phyloP scores from a whole-genome alignment of 1,140 invertebrate genomes.

The Drosophila ironensis region DNA sequence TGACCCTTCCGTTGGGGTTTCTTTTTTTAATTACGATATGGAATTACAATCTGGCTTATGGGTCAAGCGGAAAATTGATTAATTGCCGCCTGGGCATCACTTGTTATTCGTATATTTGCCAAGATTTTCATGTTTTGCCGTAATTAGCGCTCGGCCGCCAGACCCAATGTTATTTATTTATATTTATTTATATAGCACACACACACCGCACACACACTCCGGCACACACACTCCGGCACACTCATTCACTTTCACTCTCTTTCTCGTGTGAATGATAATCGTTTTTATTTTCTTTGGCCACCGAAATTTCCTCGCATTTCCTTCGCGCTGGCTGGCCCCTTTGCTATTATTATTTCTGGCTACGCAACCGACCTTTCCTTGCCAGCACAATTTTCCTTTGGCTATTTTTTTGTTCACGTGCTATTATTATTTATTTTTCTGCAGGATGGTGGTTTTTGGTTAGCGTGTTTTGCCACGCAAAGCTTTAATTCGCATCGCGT shows the following conservation, averaged over 20 bases:
- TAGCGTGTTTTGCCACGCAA: conserved; percentile 74
- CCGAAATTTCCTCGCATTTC: conserved; percentile 22
- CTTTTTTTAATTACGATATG: conserved; percentile 58
- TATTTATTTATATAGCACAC: conserved; percentile 16
- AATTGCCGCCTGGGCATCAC: conserved; percentile 54
- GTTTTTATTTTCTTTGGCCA: conserved; percentile 48
- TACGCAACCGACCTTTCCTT: conserved; percentile 5
- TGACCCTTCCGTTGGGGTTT: not conserved
- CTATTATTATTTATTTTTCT: conserved; percentile 15
- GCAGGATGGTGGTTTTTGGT: conserved; percentile 25
- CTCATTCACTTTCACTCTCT: conserved; percentile 27
- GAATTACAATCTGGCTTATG: conserved; percentile 53
- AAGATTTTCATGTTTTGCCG: conserved; percentile 78
- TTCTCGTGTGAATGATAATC: conserved; percentile 59
- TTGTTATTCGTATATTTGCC: conserved; percentile 16
- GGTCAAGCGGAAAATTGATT: conserved; percentile 79
- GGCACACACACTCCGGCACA: not conserved
- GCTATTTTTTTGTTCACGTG: conserved; percentile 30
- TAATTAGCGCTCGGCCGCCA: conserved; percentile 65
- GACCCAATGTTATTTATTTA: conserved; percentile 72
- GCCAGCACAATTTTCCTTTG: conserved; percentile 25
- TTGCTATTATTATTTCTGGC: conserved; percentile 9
- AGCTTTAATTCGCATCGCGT: conserved; percentile 78
- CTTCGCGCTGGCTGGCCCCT: conserved; percentile 33
- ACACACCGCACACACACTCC: conserved; percentile 6